Evolutionary conservation across 1,140 invertebrate genomes (phyloP), one percentile per base, ranked within the genome.

Genomic region (Marisa cornuarietis): DNA sequence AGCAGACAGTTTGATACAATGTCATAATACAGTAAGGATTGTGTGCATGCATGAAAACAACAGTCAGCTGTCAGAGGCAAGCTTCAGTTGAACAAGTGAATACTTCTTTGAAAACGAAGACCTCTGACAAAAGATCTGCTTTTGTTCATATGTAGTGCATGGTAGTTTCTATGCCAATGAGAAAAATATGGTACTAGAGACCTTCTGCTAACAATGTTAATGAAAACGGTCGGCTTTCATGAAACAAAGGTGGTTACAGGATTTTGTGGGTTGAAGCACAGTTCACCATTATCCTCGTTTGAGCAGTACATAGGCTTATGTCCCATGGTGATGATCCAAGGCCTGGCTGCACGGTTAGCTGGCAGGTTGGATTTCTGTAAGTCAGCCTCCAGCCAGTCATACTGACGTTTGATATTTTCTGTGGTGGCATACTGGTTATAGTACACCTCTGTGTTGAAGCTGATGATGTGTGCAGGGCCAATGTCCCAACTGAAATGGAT

Each of bases 371-470:
- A 88, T 82, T 88, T 84, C 90, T 90, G 31, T 2, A 76, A 65
- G 81, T 90, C 89, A 26, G 83, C 76, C 71, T 87, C 81, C 13
- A 90, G 84, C 90, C 90, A 90, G 68, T 86, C 92, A 88, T 95
- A 99, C 90, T 99, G 98, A 82, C 94, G 94, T 14, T 95, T 90
- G 16, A 98, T 88, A 85, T 95, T 94, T 85, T 96, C 95, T 52
- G 78, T 66, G 22, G 96, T 88, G 10, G 97, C 97, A 90, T 96
- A 98, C 82, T 97, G 77, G 18, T 85, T 16, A 89, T 95, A 99
- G 89, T 99, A 99, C 82, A 95, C 95, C 92, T 99, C 98, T 0
- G 98, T 99, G 79, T 96, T 96, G 78, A 99, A 94, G 16, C 94
- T 95, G 66, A 91, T 87, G 24, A 91, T 80, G 82, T 99, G 98